phyloP scores from a whole-genome alignment of 1,140 invertebrate species.

The Drosophila mayri region DNA sequence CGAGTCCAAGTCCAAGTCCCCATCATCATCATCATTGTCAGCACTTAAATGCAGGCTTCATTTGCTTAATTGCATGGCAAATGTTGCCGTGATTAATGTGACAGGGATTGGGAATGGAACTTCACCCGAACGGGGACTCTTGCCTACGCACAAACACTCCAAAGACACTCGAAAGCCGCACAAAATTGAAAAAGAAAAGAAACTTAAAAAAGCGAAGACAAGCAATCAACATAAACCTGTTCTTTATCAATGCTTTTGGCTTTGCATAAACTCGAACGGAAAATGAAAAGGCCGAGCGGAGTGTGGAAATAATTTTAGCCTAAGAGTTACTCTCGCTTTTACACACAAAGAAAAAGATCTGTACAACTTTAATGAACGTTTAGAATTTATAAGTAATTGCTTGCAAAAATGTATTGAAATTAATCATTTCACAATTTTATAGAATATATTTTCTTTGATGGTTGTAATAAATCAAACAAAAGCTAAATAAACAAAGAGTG shows the following conservation, averaged over 20 bases:
- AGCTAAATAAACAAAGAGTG: too few species aligned
- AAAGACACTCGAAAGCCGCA: conserved; percentile 15
- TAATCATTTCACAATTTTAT: background rate
- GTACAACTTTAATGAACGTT: background rate
- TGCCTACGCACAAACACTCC: conserved; percentile 36
- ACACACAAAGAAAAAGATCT: background rate
- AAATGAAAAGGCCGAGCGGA: conserved; percentile 14
- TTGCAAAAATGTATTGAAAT: background rate
- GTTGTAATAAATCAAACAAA: too few species aligned
- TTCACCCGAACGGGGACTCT: conserved; percentile 20
- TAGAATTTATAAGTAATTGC: background rate
- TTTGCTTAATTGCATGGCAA: conserved; percentile 81
- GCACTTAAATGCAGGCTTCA: conserved; percentile 81
- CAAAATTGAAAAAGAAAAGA: conserved; percentile 15
- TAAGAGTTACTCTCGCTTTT: conserved; percentile 32
- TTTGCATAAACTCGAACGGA: conserved; percentile 30
- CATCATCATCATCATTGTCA: conserved; percentile 65
- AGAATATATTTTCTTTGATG: too few species aligned
- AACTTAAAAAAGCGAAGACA: conserved; percentile 22
- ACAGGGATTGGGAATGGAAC: conserved; percentile 64
- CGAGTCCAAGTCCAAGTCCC: conserved; percentile 30
- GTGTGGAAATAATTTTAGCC: conserved; percentile 16
- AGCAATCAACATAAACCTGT: conserved; percentile 47
- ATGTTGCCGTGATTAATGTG: conserved; percentile 76
- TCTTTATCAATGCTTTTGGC: conserved; percentile 48